phyloP scores from a whole-genome alignment of 2,113 vertebrate species.

The Oreochromis niloticus region DNA sequence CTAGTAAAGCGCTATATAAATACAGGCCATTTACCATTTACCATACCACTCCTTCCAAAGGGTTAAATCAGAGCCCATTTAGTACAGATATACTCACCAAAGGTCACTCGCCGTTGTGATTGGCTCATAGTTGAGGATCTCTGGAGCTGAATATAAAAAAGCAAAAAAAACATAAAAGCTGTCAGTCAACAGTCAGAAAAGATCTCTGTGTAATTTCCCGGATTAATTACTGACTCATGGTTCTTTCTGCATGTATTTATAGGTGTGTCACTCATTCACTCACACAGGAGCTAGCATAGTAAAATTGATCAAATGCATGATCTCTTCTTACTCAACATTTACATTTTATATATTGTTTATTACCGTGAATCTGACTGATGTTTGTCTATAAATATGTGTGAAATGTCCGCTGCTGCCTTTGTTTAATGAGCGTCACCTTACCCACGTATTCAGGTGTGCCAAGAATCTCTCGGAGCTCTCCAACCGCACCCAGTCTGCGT shows the following conservation, averaged over 20 bases:
- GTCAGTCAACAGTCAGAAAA: background rate
- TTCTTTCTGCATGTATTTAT: background rate
- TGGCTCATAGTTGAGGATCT: constrained; percentile 96
- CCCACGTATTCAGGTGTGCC: constrained; percentile 95
- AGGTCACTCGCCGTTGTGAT: constrained; percentile 96
- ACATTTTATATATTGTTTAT: background rate
- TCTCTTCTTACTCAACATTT: background rate
- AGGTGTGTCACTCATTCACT: background rate
- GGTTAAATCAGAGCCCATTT: background rate
- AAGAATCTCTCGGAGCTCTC: constrained; percentile 89
- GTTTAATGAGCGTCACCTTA: constrained; percentile 59
- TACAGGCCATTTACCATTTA: no score
- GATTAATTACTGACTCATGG: background rate
- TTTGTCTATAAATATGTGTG: background rate
- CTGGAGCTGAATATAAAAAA: constrained; percentile 79
- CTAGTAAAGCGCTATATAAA: no score
- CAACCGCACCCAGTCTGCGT: constrained; percentile 79
- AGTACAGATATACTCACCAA: constrained; percentile 77
- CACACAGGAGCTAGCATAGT: background rate
- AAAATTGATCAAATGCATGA: background rate
- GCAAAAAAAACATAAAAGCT: background rate
- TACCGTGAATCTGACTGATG: background rate
- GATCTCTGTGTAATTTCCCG: background rate
- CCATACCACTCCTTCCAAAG: background rate
- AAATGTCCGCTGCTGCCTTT: background rate